These are phyloP conservation scores for Xenopus borealis DNA, from an alignment of 2,113 vertebrate species.

Conservation along the genomic window DNA sequence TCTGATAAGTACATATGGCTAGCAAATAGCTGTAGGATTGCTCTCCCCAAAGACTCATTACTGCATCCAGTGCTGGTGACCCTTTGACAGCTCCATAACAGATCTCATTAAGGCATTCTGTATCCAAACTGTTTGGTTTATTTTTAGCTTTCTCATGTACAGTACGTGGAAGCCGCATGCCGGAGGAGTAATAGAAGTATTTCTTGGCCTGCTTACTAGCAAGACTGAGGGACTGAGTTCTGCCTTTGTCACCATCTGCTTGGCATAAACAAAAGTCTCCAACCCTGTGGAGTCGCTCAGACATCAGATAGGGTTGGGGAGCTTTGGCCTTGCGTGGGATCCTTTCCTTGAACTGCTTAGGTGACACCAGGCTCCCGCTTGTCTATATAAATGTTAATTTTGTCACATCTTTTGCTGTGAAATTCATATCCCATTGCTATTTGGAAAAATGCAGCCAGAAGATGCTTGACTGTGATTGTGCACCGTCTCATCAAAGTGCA, in stretches of 20 bases:
- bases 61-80: constrained; percentile 42
- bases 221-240: constrained; percentile 36
- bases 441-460: constrained; percentile 18
- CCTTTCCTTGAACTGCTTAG: neutral
- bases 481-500: constrained; percentile 8
- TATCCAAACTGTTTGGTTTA: constrained; percentile 38
- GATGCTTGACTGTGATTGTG: constrained; percentile 35
- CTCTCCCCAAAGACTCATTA: constrained; percentile 45
- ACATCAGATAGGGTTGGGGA: neutral
- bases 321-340: constrained; percentile 36
- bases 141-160: constrained; percentile 40
- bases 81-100: constrained; percentile 43
- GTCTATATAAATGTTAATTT: constrained; percentile 45
- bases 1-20: constrained; percentile 44
- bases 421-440: constrained; percentile 4
- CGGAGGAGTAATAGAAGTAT: constrained; percentile 8
- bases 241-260: constrained; percentile 32
- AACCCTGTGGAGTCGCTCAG: constrained; percentile 17
- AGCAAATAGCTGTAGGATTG: constrained; percentile 43
- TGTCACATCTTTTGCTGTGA: constrained; percentile 30
- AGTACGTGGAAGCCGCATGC: neutral
- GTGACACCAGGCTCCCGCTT: constrained; percentile 22
- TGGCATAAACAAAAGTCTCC: constrained; percentile 34
- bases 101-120: constrained; percentile 45
- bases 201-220: constrained; percentile 17